Conservation (phyloP, 92 coral and sea anemone genomes). For the Zoanthus sociatus region DNA sequence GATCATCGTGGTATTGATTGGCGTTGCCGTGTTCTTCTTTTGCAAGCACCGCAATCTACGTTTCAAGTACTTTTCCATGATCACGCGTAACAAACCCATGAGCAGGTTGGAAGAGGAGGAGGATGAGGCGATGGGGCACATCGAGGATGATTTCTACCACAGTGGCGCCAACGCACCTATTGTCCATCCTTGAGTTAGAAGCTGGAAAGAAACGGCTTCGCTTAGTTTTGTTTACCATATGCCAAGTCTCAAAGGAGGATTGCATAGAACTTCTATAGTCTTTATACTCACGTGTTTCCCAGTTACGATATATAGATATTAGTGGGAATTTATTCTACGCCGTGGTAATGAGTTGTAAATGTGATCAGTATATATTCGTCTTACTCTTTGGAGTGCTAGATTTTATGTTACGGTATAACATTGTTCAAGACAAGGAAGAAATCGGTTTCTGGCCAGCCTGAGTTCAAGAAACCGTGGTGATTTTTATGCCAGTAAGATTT, state of each 20-base stretch:
- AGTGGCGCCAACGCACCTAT: slow-evolving; percentile 29
- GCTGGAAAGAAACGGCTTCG: background rate
- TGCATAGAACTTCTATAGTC: background rate
- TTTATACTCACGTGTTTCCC: background rate
- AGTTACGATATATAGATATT: background rate
- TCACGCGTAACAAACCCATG: slow-evolving; percentile 86
- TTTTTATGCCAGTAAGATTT: background rate
- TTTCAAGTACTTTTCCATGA: slow-evolving; percentile 69
- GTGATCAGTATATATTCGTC: background rate
- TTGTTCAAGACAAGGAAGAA: background rate
- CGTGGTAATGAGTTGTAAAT: background rate
- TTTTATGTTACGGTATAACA: background rate
- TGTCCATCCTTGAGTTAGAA: slow-evolving; percentile 26
- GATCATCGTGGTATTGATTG: slow-evolving; percentile 60
- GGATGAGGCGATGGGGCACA: slow-evolving; percentile 73
- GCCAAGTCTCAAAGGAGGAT: background rate
- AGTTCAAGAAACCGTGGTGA: background rate
- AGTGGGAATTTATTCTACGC: background rate
- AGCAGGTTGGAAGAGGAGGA: slow-evolving; percentile 80
- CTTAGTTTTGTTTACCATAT: background rate
- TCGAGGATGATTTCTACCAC: slow-evolving; percentile 63
- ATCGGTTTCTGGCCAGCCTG: background rate
- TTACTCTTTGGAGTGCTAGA: background rate
- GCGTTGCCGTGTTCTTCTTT: slow-evolving; percentile 71
- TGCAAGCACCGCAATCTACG: slow-evolving; percentile 79